Percentiles rank a stretch among this genome's conserved stretches.
Evolutionary conservation across 1,140 invertebrate species (phyloP).

Genomic region (Caenorhabditis latens): DNA sequence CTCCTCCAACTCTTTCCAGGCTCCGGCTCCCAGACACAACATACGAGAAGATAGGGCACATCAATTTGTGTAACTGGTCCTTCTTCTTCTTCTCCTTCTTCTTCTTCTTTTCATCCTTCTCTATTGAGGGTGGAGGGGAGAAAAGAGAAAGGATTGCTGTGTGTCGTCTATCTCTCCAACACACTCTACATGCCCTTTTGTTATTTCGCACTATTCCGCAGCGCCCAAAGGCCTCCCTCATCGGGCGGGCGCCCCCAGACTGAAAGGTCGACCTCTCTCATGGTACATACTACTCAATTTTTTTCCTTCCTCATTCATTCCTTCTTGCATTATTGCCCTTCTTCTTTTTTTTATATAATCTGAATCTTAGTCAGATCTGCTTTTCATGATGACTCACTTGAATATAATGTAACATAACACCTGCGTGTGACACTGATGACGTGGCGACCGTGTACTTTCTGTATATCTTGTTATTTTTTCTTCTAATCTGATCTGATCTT

Average conservation of each 20-base stretch:
- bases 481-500: constrained; percentile 35
- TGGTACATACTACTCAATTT: constrained; percentile 27
- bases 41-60: constrained; percentile 31
- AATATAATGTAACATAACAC: constrained; percentile 1
- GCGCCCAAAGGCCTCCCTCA: constrained; percentile 3
- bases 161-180: constrained; percentile 52
- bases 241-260: not conserved
- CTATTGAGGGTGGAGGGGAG: not conserved
- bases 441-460: not conserved
- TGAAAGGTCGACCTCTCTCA: constrained; percentile 43
- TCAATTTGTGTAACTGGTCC: constrained; percentile 53
- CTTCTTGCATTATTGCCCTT: not conserved
- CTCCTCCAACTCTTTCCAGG: not conserved
- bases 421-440: constrained; percentile 25
- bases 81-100: constrained; percentile 30
- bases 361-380: constrained; percentile 20
- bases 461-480: constrained; percentile 41
- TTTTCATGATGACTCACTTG: constrained; percentile 15
- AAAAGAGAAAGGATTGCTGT: constrained; percentile 12
- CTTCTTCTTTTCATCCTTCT: not conserved
- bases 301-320: constrained; percentile 3
- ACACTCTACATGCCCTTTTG: constrained; percentile 52
- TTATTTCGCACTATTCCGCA: constrained; percentile 50
- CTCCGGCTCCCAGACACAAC: not conserved
- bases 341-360: not conserved